phyloP scores from a whole-genome alignment of 1,140 invertebrate species.

The Melipona quadrifasciata region DNA sequence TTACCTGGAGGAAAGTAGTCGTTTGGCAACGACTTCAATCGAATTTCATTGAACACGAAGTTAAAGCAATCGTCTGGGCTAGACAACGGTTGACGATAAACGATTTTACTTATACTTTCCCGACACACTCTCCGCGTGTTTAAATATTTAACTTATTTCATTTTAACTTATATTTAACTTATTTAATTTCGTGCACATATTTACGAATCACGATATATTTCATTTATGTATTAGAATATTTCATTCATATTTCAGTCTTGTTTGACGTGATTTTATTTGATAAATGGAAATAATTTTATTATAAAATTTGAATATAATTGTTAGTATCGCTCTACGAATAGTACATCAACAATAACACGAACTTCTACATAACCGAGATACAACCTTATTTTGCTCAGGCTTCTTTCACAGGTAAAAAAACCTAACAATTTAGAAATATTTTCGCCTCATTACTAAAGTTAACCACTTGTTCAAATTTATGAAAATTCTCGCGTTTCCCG shows the following conservation, averaged over 20 bases:
- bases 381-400: neutral
- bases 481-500: conserved; percentile 53
- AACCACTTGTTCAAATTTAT: conserved; percentile 28
- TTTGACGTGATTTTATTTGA: neutral
- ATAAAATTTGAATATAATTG: neutral
- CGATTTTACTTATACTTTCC: conserved; percentile 17
- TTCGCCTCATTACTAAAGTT: neutral
- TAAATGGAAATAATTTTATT: neutral
- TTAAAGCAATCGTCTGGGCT: conserved; percentile 38
- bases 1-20: conserved; percentile 42
- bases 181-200: neutral
- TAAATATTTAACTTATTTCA: neutral
- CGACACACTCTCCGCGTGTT: neutral
- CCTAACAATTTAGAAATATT: neutral
- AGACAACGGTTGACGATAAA: conserved; percentile 35
- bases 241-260: neutral
- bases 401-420: neutral
- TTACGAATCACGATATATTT: neutral
- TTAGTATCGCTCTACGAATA: neutral
- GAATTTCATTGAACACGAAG: conserved; percentile 40
- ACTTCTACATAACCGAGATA: too few relatives aligned
- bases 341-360: neutral
- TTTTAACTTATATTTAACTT: conserved; percentile 7
- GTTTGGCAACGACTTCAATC: conserved; percentile 50
- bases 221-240: neutral